Percentiles rank a stretch among this genome's conserved stretches.
These are phyloP conservation scores for Platyura marginata DNA, from an alignment of 1,140 invertebrate genomes.

Conservation along the genomic window DNA sequence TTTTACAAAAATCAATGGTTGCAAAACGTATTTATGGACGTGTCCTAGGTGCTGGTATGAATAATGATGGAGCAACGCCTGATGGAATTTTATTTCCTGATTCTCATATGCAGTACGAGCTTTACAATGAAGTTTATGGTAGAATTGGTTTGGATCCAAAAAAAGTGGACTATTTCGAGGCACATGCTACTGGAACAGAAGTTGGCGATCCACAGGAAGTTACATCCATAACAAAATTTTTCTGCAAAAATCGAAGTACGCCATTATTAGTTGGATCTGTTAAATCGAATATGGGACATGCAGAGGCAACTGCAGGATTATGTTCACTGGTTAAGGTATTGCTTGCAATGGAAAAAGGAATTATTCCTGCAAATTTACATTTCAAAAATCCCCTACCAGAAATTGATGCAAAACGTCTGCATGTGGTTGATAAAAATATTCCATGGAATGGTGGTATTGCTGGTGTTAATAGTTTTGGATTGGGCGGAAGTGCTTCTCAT, in stretches of 20 bases:
- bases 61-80: constrained; percentile 33
- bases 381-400: constrained; percentile 34
- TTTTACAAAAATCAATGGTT: constrained; percentile 30
- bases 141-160: constrained; percentile 39
- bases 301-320: constrained; percentile 40
- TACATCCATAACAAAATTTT: constrained; percentile 17
- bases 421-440: constrained; percentile 34
- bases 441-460: constrained; percentile 35
- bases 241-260: constrained; percentile 23
- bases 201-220: constrained; percentile 16
- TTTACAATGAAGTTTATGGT: constrained; percentile 40
- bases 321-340: constrained; percentile 38
- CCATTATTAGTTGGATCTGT: constrained; percentile 50
- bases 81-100: constrained; percentile 35
- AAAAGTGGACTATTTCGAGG: constrained; percentile 49
- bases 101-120: constrained; percentile 26
- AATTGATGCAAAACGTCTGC: constrained; percentile 34
- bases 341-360: constrained; percentile 42
- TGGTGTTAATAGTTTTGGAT: constrained; percentile 53
- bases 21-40: constrained; percentile 37
- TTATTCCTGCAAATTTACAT: constrained; percentile 53
- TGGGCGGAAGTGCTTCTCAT: constrained; percentile 48
- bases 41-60: constrained; percentile 33
- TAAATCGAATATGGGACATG: constrained; percentile 56
- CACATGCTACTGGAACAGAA: constrained; percentile 42